Evolutionary conservation across 2,888 invertebrate species (phyloP).

Genomic region (Cheilosia grossa): DNA sequence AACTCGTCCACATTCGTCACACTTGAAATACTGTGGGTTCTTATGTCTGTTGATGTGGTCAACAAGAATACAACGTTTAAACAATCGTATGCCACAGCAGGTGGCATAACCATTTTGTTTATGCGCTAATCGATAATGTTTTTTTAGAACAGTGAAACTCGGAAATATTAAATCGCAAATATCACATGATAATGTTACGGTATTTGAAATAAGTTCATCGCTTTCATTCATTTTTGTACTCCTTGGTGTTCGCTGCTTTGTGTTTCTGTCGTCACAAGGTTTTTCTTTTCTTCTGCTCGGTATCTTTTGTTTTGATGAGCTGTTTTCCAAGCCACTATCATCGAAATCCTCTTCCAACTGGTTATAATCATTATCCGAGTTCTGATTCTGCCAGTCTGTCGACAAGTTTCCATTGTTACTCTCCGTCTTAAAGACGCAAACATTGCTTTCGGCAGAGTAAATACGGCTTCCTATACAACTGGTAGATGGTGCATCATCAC

Average conservation of each 20-base stretch:
- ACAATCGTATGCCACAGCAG: conserved; percentile 80
- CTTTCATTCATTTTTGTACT: neutral
- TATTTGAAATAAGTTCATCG: neutral
- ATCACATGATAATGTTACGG: neutral
- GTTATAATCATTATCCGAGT: no score
- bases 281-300: neutral
- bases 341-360: no score
- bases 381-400: no score
- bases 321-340: no score
- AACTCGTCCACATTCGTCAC: conserved; percentile 77
- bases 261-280: neutral
- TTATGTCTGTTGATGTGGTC: conserved; percentile 80
- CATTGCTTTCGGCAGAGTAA: no score
- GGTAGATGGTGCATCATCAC: no score
- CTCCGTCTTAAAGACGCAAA: no score
- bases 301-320: no score
- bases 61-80: conserved; percentile 78
- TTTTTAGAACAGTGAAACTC: conserved; percentile 76
- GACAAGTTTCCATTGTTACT: no score
- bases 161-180: neutral
- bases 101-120: conserved; percentile 78
- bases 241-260: neutral
- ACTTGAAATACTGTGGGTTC: conserved; percentile 80
- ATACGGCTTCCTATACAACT: no score
- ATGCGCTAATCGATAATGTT: conserved; percentile 77